A percentile compares a stretch with the other conserved stretches of the same genome.
Conservation (phyloP, 1,140 invertebrate genomes). For the Tetramorium alpestre region DNA sequence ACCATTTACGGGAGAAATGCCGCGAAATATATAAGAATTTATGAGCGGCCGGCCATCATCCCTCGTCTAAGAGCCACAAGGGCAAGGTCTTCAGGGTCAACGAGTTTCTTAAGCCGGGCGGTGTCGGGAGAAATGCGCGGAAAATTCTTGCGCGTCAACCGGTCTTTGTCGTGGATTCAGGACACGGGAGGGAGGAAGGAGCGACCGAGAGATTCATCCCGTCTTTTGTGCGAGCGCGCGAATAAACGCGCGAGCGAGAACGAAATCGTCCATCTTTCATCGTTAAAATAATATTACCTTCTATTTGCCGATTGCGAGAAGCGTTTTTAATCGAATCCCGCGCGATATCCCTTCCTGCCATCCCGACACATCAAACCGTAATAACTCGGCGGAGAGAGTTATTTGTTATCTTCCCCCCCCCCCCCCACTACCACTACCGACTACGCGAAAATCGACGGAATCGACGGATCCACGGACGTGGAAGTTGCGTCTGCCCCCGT, state of each 20-base stretch:
- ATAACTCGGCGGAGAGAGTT: too few species aligned
- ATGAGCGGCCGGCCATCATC: conserved; percentile 26
- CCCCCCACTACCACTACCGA: too few species aligned
- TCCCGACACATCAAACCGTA: too few species aligned
- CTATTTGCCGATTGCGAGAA: background rate
- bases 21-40: conserved; percentile 30
- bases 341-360: too few species aligned
- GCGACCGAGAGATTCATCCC: background rate
- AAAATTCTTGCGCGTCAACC: conserved; percentile 56
- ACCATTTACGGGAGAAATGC: conserved; percentile 4
- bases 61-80: conserved; percentile 12
- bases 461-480: background rate
- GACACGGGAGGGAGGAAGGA: background rate
- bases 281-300: background rate
- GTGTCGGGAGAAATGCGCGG: conserved; percentile 38
- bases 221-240: conserved; percentile 14
- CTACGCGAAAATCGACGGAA: background rate
- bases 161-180: conserved; percentile 1
- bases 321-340: background rate
- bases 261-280: conserved; percentile 15
- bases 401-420: too few species aligned
- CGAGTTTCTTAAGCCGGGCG: conserved; percentile 30
- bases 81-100: conserved; percentile 62
- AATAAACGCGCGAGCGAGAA: conserved; percentile 9
- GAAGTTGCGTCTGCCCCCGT: background rate